Evolutionary conservation across 2,888 invertebrate genomes (phyloP), one percentile per base, ranked within the genome.

Genomic region (Cybosia mesomella): DNA sequence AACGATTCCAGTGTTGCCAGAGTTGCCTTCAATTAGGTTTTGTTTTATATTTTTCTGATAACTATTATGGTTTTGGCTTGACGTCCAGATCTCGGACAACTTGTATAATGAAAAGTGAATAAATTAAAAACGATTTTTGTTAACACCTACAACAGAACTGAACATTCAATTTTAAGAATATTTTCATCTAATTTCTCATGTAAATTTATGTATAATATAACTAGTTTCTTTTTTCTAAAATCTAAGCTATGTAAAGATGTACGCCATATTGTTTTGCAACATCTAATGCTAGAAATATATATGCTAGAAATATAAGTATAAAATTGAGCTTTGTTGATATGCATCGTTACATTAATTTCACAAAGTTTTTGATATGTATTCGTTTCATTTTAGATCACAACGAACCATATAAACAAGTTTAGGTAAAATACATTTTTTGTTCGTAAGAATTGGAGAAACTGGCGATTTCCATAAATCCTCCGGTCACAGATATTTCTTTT

Each of bases 291-390:
- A 94, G 85, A 89, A 89, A 92, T 93, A 92, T 85, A 87, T n/a
- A n/a, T n/a, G n/a, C n/a, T n/a, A n/a, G n/a, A n/a, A n/a, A n/a
- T n/a, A 89, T 93, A 91, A 85, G 92, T 95, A 94, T 86, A 95
- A 95, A 94, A 95, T 95, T 95, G 94, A 95, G 94, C 94, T 90
- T 94, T 90, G 84, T 89, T 94, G 94, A 95, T 95, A 94, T 94
- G 94, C 92, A 88, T 92, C 89, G 91, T 90, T 90, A 87, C 83
- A 87, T 84, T 88, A 85, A 88, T 87, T 87, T 90, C 80, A 85
- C 84, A 80, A 79, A 74, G 67, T 15, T 70, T 72, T 77, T 81
- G 80, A 80, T 80, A 80, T 80, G 82, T 76, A 82, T 80, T 64
- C 71, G 68, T 75, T 76, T 65, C 49, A 54, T 66, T 68, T 71